phyloP scores from a whole-genome alignment of 2,797 vertebrate genomes.

The Varecia variegata region DNA sequence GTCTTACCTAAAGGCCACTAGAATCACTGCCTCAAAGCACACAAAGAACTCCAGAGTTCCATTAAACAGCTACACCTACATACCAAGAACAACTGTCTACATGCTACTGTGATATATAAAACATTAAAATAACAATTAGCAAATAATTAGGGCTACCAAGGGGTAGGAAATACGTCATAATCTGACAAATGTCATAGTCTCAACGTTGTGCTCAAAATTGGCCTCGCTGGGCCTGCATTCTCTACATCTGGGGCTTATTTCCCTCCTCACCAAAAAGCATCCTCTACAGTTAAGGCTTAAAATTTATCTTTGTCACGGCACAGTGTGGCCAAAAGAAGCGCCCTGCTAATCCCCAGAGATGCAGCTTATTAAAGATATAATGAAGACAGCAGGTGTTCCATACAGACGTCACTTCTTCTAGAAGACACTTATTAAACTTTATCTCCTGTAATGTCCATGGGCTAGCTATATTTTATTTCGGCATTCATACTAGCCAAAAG shows the following conservation, averaged over 20 bases:
- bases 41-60: not conserved
- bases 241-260: not conserved
- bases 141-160: not conserved
- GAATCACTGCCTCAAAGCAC: not conserved
- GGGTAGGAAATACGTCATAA: not conserved
- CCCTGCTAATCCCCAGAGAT: not conserved
- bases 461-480: not conserved
- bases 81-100: not conserved
- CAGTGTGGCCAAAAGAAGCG: not conserved
- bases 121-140: not conserved
- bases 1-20: not conserved
- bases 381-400: conserved; percentile 50
- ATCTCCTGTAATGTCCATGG: not conserved
- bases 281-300: not conserved
- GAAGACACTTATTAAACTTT: conserved; percentile 12
- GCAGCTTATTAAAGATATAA: conserved; percentile 53
- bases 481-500: not conserved
- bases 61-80: not conserved
- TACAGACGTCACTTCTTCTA: not conserved
- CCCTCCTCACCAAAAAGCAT: not conserved
- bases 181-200: not conserved
- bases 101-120: not conserved
- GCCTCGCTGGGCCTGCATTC: not conserved
- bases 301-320: conserved; percentile 21
- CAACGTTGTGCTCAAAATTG: not conserved